Base-by-base conservation (phyloP, 2,888 invertebrate genomes). In the Hyppa rectilinea region DNA sequence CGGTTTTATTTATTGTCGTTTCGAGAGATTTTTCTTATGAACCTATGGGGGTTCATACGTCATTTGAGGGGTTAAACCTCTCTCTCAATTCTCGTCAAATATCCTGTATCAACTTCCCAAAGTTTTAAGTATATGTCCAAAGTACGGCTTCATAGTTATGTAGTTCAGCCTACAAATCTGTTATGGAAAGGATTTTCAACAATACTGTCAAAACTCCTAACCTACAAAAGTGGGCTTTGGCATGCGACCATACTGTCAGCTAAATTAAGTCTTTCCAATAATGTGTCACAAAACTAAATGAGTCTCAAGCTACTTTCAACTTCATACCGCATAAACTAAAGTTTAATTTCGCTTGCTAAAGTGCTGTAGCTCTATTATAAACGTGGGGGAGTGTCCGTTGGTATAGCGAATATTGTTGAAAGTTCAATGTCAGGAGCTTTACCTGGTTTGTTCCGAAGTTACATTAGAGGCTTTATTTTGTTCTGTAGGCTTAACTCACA, bases 341-440 rank as follows among this genome's bases (percentile, higher is more conserved):
- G 62, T 67, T 45, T 31, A 23, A 47, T 47, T 52, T 72, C 49
- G 9, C 20, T 26, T 47, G 14, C 5, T 14, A 14, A 45, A n/a
- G n/a, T 40, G 1, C 50, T 67, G 38, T 47, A 31, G 62, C 36
- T 67, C 53, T 63, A 55, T 68, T 71, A 66, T 60, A 56, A 78
- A 71, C 63, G 55, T 65, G 26, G 62, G 49, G 20, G 31, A 36
- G 50, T 61, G n/a, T 49, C 29, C n/a, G 29, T 40, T 43, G 64
- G 67, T 63, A 45, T 64, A 40, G 63, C 49, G 60, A 63, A 65
- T 71, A 58, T 79, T 82, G 71, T 64, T 58, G 72, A 82, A 82
- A 82, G 68, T 84, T 84, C 72, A 79, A 82, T 79, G 80, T 75
- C 75, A 75, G 68, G 49, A 59, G 78, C 50, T 69, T 82, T 72